Conservation (phyloP, 2,797 vertebrate genomes). For the Graptemys geographica region DNA sequence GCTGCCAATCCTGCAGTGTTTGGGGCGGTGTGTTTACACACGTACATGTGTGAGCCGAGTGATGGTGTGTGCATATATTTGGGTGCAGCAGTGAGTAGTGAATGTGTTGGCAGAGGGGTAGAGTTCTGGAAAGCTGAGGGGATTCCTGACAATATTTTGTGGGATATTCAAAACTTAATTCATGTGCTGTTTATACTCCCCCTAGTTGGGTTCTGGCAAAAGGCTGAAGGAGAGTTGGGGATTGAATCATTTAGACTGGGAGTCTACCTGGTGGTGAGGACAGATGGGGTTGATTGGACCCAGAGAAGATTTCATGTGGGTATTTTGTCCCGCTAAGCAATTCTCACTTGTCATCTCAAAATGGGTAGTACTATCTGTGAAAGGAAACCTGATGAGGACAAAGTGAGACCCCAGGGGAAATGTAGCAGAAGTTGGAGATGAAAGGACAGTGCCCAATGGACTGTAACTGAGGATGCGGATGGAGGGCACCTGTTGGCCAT, state of each 20-base stretch:
- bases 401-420: background rate
- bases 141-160: background rate
- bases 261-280: background rate
- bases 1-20: background rate
- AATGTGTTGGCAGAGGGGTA: background rate
- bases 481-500: background rate
- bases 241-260: background rate
- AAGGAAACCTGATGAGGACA: background rate
- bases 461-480: background rate
- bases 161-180: constrained; percentile 37
- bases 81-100: background rate
- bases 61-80: background rate
- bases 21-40: background rate
- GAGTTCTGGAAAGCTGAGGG: background rate
- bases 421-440: background rate
- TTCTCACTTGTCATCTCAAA: background rate
- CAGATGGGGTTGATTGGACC: background rate
- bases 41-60: background rate
- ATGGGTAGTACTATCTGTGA: background rate
- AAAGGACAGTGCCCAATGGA: background rate
- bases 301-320: background rate
- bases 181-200: background rate
- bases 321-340: background rate
- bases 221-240: background rate
- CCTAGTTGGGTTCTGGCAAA: background rate